Evolutionary conservation across 2,797 vertebrate genomes (phyloP).

Genomic region (Lacerta agilis): DNA sequence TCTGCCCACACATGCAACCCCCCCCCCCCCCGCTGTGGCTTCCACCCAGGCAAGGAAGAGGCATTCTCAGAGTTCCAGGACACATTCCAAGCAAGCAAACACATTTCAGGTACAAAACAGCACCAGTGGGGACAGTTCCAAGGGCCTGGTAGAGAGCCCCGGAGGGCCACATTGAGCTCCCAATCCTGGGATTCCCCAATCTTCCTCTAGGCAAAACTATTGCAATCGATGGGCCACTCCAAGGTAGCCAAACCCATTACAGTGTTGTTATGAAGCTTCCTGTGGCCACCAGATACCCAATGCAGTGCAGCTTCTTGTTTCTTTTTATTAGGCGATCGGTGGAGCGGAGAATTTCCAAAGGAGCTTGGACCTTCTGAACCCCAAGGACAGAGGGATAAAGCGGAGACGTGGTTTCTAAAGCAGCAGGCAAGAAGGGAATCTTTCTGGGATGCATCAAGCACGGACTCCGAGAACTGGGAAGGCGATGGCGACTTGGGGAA

Average conservation of each 20-base stretch:
- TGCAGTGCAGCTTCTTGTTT: background rate
- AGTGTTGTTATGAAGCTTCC: background rate
- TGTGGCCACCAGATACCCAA: fast-evolving
- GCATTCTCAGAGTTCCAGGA: too few relatives aligned
- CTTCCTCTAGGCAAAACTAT: too few relatives aligned
- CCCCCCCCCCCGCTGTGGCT: too few relatives aligned
- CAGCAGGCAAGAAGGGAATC: conserved; percentile 69
- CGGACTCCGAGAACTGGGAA: conserved; percentile 69
- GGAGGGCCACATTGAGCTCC: too few relatives aligned
- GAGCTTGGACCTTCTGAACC: background rate
- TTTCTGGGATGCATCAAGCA: conserved; percentile 82
- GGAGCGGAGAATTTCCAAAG: conserved; percentile 37
- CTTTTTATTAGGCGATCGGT: conserved; percentile 54
- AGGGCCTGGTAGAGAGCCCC: too few relatives aligned
- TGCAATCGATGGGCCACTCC: background rate
- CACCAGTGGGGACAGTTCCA: too few relatives aligned
- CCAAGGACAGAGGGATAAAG: conserved; percentile 54
- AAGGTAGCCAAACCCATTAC: background rate
- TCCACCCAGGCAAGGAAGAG: too few relatives aligned
- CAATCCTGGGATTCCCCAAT: too few relatives aligned
- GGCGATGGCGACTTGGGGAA: conserved; percentile 31
- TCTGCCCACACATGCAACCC: too few relatives aligned
- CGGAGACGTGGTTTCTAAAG: conserved; percentile 72
- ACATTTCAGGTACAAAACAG: too few relatives aligned
- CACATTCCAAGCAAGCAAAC: too few relatives aligned